Conservation (phyloP, 2,113 vertebrate genomes). For the Etheostoma spectabile region DNA sequence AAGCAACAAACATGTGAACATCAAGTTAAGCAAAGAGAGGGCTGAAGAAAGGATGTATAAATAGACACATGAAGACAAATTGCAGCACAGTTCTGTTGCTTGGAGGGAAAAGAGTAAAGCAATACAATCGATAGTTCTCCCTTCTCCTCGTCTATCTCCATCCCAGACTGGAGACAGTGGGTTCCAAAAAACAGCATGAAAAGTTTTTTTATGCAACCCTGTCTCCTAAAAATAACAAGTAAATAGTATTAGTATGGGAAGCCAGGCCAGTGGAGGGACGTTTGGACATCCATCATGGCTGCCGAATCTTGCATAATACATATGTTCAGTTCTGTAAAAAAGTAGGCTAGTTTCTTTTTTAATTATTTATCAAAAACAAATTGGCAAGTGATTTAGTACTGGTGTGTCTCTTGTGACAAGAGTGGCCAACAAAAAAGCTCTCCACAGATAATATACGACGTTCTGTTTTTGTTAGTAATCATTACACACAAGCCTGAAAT, state of each 20-base stretch:
- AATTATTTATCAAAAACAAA: neutral
- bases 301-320: neutral
- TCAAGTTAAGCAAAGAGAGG: neutral
- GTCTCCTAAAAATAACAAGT: neutral
- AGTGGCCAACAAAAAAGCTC: too few relatives aligned
- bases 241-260: too few relatives aligned
- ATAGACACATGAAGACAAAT: constrained; percentile 35
- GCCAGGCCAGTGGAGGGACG: too few relatives aligned
- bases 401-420: too few relatives aligned
- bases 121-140: constrained; percentile 19
- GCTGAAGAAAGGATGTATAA: constrained; percentile 6
- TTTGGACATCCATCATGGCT: neutral
- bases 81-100: constrained; percentile 20
- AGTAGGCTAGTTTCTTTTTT: neutral
- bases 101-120: constrained; percentile 10
- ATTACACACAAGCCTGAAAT: too few relatives aligned
- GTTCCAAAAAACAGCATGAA: neutral
- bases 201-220: neutral
- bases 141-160: neutral
- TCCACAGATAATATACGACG: too few relatives aligned
- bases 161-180: neutral
- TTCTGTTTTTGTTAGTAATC: too few relatives aligned
- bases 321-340: neutral
- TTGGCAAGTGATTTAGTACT: neutral
- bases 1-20: constrained; percentile 19